Conservation (phyloP, 2,113 vertebrate species). For the Pimephales promelas region DNA sequence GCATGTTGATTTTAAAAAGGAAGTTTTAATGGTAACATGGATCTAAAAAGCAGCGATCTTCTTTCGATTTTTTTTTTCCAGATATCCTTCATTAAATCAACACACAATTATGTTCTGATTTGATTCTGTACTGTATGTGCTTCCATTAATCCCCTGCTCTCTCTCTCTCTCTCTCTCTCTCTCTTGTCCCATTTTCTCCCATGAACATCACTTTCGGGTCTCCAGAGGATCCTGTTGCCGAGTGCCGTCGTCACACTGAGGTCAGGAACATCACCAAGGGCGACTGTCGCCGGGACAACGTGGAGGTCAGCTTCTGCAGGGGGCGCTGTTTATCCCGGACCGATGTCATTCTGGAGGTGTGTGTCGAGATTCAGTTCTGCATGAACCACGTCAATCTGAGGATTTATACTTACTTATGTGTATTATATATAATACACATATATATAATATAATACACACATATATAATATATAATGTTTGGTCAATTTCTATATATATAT, state of each 20-base stretch:
- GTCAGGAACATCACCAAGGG: constrained; percentile 87
- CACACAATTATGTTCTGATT: background rate
- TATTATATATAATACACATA: too few species aligned
- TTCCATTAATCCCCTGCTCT: background rate
- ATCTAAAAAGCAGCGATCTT: too few species aligned
- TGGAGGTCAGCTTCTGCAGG: constrained; percentile 87
- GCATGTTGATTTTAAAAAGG: too few species aligned
- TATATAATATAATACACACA: too few species aligned
- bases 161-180: background rate
- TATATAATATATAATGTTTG: background rate
- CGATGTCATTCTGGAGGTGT: constrained; percentile 84
- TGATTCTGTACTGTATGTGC: background rate
- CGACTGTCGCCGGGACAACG: constrained; percentile 79
- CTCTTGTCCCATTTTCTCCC: background rate
- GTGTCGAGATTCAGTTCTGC: background rate
- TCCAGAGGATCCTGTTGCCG: constrained; percentile 69
- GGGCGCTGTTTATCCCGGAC: constrained; percentile 84
- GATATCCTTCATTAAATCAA: constrained; percentile 19
- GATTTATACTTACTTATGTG: background rate
- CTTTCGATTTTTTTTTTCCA: background rate
- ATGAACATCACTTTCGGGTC: constrained; percentile 1
- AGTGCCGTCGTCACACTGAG: constrained; percentile 80
- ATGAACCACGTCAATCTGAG: background rate
- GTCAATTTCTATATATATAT: background rate
- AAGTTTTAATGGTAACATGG: too few species aligned